phyloP scores from a whole-genome alignment of 2,888 invertebrate species.

The Celastrina argiolus region DNA sequence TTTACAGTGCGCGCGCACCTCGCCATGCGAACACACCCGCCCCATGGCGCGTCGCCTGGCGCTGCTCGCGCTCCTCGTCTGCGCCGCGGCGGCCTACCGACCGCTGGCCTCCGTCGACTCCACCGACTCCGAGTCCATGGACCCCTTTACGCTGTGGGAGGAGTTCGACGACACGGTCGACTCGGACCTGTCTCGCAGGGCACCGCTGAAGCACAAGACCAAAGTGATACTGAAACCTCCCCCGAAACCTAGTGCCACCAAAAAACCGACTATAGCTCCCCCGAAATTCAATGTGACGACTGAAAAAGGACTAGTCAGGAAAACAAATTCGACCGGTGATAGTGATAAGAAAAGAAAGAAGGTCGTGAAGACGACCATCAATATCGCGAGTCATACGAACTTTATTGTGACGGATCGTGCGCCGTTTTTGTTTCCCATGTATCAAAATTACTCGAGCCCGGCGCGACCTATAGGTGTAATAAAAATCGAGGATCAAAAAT shows the following conservation, averaged over 20 bases:
- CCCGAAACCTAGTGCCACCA: conserved; percentile 59
- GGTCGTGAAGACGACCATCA: conserved; percentile 64
- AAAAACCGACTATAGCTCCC: conserved; percentile 36
- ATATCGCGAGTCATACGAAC: conserved; percentile 69
- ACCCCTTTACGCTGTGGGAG: conserved; percentile 59
- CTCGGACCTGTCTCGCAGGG: conserved; percentile 43
- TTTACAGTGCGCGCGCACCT: conserved; percentile 73
- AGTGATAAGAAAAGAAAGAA: conserved; percentile 51
- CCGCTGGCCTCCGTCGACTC: conserved; percentile 45
- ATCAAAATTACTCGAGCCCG: conserved; percentile 34
- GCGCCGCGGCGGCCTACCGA: conserved; percentile 51
- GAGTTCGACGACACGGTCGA: conserved; percentile 60
- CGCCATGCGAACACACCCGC: conserved; percentile 74
- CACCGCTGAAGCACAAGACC: conserved; percentile 41
- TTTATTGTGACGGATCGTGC: conserved; percentile 60
- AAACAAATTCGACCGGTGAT: conserved; percentile 34
- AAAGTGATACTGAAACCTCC: conserved; percentile 54
- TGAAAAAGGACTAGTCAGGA: background rate
- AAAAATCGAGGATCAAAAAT: conserved; percentile 46
- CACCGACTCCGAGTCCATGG: conserved; percentile 55
- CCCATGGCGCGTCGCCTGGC: conserved; percentile 76
- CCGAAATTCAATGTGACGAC: background rate
- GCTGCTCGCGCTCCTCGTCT: conserved; percentile 69
- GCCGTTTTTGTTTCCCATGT: conserved; percentile 34
- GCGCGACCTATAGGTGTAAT: conserved; percentile 36